Percentiles rank a stretch among this genome's conserved stretches.
Evolutionary conservation across 2,113 vertebrate genomes (phyloP).

Genomic region (Actenoides lindsayi): DNA sequence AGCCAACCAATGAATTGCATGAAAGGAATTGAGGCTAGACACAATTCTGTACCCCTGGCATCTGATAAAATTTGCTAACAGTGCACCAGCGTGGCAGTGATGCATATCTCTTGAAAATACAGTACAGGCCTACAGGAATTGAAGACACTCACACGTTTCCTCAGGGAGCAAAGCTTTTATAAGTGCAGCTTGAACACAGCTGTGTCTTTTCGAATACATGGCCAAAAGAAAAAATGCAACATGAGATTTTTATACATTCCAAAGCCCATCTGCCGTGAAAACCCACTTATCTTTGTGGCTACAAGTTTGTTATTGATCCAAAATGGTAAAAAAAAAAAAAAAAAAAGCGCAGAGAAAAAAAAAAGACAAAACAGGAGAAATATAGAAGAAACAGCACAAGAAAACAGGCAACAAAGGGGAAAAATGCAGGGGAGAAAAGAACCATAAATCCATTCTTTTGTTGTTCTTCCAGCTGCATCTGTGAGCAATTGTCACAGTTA

Average conservation of each 20-base stretch:
- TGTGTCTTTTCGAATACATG: constrained; percentile 76
- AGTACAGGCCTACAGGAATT: not conserved
- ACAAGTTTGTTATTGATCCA: constrained; percentile 77
- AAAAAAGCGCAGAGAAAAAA: not conserved
- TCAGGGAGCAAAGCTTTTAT: constrained; percentile 69
- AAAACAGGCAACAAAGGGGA: constrained; percentile 75
- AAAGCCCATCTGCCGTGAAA: constrained; percentile 78
- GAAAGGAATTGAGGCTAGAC: not conserved
- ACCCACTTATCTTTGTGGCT: constrained; percentile 75
- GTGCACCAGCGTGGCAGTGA: not conserved
- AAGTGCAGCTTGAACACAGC: constrained; percentile 83
- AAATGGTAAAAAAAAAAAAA: constrained; percentile 51
- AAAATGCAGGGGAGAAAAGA: constrained; percentile 74
- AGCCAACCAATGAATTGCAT: not conserved
- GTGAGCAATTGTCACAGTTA: constrained; percentile 88
- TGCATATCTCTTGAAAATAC: constrained; percentile 53
- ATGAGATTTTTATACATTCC: constrained; percentile 78
- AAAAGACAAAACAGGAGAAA: constrained; percentile 22
- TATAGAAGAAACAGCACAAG: constrained; percentile 17
- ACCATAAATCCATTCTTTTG: constrained; percentile 80
- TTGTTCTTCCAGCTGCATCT: constrained; percentile 87
- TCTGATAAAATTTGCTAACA: constrained; percentile 22
- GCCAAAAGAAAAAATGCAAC: constrained; percentile 79
- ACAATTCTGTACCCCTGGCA: not conserved
- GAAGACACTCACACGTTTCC: constrained; percentile 38